Conservation (phyloP, 1,140 invertebrate genomes). For the Sitobion miscanthi region DNA sequence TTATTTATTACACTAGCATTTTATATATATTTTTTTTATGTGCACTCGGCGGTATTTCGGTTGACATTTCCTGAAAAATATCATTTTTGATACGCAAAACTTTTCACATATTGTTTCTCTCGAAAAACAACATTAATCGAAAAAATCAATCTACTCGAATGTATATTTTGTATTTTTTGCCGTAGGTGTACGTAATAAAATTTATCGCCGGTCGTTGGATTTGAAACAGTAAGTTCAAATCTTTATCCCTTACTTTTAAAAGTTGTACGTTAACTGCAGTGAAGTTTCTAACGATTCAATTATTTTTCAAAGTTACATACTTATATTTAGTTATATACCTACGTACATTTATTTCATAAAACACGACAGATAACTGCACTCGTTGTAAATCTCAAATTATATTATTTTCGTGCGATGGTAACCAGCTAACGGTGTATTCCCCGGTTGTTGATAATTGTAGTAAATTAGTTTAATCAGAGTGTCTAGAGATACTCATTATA, state of each 20-base stretch:
- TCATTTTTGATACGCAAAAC: background rate
- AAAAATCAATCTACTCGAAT: background rate
- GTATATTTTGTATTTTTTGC: background rate
- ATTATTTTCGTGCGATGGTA: too few relatives aligned
- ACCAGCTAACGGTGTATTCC: too few relatives aligned
- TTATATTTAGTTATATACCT: background rate
- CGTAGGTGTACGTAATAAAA: background rate
- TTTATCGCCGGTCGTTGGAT: background rate
- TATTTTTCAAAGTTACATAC: background rate
- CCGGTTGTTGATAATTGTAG: background rate
- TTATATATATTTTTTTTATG: background rate
- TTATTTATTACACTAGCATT: background rate
- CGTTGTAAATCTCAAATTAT: too few relatives aligned
- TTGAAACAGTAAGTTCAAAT: background rate
- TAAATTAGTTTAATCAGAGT: background rate
- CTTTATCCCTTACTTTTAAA: background rate
- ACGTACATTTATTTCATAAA: background rate
- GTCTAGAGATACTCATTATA: background rate
- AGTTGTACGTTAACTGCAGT: background rate
- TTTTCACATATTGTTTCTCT: background rate
- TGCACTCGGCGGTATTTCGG: background rate
- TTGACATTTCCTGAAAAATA: slow-evolving; percentile 18
- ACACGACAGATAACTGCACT: background rate
- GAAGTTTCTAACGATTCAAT: background rate
- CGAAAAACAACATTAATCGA: background rate